A percentile compares a stretch with the other conserved stretches of the same genome.
Conservation (phyloP, 2,797 vertebrate species). For the Xenops minutus region DNA sequence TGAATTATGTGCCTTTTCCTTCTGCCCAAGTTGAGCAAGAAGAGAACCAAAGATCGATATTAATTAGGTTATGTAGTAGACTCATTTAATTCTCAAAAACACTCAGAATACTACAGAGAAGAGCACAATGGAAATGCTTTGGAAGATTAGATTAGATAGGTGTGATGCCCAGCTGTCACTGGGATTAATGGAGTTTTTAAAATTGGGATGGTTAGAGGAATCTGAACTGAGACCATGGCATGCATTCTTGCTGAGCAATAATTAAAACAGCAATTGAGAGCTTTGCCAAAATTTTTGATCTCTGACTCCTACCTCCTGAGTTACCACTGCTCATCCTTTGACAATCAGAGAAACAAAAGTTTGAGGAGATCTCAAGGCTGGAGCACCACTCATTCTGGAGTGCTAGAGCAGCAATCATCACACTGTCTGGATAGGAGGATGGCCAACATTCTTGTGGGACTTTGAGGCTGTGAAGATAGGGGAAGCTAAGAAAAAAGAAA, state of each 20-base stretch:
- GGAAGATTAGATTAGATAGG: background rate
- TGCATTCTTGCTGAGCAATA: conserved; percentile 7
- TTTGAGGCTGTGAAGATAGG: background rate
- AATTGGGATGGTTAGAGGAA: background rate
- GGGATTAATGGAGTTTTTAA: conserved; percentile 9
- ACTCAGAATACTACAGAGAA: background rate
- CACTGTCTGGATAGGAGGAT: background rate
- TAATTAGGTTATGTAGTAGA: conserved; percentile 9
- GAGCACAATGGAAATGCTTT: background rate
- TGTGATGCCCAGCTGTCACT: background rate
- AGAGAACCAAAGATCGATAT: background rate
- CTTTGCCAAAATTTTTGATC: background rate
- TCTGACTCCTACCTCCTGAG: background rate
- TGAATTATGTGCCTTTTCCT: background rate
- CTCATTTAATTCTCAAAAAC: conserved; percentile 17
- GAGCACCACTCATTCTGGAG: background rate
- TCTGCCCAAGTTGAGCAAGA: background rate
- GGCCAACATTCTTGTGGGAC: background rate
- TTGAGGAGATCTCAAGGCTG: background rate
- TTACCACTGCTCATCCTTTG: background rate
- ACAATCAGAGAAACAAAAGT: background rate
- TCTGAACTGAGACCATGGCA: background rate
- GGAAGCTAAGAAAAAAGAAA: background rate
- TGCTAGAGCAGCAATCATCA: background rate
- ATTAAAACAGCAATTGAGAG: background rate